Evolutionary conservation across 2,113 vertebrate species (phyloP).

Genomic region (Macquaria ambigua): DNA sequence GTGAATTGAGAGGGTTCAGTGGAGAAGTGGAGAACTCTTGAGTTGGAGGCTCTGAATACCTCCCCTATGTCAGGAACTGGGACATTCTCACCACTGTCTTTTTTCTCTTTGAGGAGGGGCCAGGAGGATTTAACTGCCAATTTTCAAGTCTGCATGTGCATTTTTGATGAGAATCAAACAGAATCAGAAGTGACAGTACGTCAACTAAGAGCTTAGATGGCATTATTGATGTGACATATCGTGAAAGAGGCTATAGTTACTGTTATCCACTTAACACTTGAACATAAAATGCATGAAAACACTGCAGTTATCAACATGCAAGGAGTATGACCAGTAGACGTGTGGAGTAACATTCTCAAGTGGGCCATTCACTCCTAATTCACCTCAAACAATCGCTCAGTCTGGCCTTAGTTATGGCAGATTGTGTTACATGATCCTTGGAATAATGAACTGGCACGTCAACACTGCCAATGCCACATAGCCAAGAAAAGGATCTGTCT

Average conservation of each 20-base stretch:
- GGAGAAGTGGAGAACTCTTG: slow-evolving; percentile 40
- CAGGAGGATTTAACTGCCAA: slow-evolving; percentile 12
- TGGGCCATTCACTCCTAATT: slow-evolving; percentile 63
- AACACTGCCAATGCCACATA: slow-evolving; percentile 68
- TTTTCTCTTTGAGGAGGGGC: slow-evolving; percentile 12
- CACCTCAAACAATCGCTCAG: slow-evolving; percentile 57
- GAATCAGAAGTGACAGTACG: neutral
- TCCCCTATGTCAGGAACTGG: slow-evolving; percentile 30
- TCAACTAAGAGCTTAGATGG: neutral
- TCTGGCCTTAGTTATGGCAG: slow-evolving; percentile 68
- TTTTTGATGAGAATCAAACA: slow-evolving; percentile 23
- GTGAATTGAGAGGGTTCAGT: slow-evolving; percentile 16
- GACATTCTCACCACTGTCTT: slow-evolving; percentile 28
- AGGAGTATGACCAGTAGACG: slow-evolving; percentile 22
- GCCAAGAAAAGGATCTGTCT: slow-evolving; percentile 55
- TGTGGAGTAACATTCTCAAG: slow-evolving; percentile 57
- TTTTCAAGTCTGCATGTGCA: neutral
- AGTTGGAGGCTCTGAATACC: slow-evolving; percentile 40
- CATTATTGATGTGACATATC: slow-evolving; percentile 3
- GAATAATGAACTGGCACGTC: slow-evolving; percentile 71
- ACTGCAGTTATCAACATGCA: slow-evolving; percentile 32
- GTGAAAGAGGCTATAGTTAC: neutral
- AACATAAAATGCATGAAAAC: slow-evolving; percentile 16
- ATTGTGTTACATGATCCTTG: slow-evolving; percentile 70
- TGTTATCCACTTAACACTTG: slow-evolving; percentile 3